Base-by-base conservation (phyloP, 2,797 vertebrate genomes). In the Arrhamphus sclerolepis region DNA sequence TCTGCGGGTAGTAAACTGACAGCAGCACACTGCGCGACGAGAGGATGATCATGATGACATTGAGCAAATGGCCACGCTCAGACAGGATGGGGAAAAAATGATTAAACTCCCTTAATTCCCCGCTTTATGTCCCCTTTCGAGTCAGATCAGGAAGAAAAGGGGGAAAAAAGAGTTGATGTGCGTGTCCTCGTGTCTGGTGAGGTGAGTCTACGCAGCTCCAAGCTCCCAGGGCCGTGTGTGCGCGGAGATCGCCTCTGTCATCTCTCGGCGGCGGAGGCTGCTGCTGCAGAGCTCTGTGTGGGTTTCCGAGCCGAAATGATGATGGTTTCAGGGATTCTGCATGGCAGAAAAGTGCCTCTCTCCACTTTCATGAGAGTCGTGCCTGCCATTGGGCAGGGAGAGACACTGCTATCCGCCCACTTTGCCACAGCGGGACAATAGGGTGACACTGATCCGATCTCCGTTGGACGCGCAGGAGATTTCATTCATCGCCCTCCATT, bases 1-100 rank as follows among this genome's bases (percentile, higher is more conserved):
- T 96, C 94, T 98, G 97, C 56, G 97, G 96, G 81, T 97, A 98
- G 91, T 96, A 97, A 89, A 98, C 93, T 90, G 96, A 97, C 89
- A 98, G 94, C 90, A 97, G 93, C 77, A 96, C 95, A 93, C 95
- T 90, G 94, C 95, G 95, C 80, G 95, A 94, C 85, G 95, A 95
- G 91, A 96, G 93, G 87, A 96, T 93, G 93, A 96, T 95, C 97
- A 99, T 99, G 95, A 92, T 92, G 91, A 90, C 92, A 93, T 93
- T 80, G 89, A 93, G 82, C 88, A 87, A 85, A 82, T 76, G 66
- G 83, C 79, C 56, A 70, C 63, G 63, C 79, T 44, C 43, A 20
- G 78, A 65, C 51, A 57, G 72, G 79, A 75, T 75, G 70, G 42
- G 55, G 21, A 19, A 56, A 46, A 28, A 47, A 18, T 40, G 63